Percentiles rank a stretch among this genome's conserved stretches.
These are phyloP conservation scores for Hyposoter dolosus DNA, from an alignment of 2,888 invertebrate genomes.

Conservation along the genomic window DNA sequence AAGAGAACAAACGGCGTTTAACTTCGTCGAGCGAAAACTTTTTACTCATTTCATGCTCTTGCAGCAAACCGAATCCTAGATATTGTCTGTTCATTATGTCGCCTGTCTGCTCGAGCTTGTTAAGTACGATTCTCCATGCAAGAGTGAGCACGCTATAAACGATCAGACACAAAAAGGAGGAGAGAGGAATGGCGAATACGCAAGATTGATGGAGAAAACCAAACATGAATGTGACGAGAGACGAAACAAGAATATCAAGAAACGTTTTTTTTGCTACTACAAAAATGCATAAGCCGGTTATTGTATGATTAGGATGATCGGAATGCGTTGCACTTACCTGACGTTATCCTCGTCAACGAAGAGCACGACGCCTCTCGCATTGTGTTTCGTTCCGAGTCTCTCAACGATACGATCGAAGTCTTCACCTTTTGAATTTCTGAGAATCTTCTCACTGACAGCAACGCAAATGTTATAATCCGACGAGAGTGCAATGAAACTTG, in stretches of 20 bases:
- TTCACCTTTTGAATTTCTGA: conserved; percentile 86
- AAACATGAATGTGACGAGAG: neutral
- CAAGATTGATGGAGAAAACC: neutral
- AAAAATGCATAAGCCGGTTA: neutral
- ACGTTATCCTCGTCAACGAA: conserved; percentile 91
- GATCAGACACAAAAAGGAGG: conserved; percentile 5
- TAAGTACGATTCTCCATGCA: conserved; percentile 23
- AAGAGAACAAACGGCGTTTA: conserved; percentile 8
- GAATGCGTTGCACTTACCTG: conserved; percentile 81
- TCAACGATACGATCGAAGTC: conserved; percentile 88
- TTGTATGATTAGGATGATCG: neutral
- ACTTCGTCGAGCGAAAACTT: conserved; percentile 15
- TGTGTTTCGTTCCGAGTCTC: conserved; percentile 86
- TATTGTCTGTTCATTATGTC: conserved; percentile 61
- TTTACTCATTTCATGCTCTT: conserved; percentile 7
- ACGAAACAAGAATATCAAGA: neutral
- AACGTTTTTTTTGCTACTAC: neutral
- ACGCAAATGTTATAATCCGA: conserved; percentile 86
- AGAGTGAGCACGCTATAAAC: conserved; percentile 28
- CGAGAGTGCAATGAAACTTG: conserved; percentile 86
- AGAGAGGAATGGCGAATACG: neutral
- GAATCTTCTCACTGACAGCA: conserved; percentile 87
- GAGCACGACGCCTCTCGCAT: conserved; percentile 89
- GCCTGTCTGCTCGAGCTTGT: conserved; percentile 28
- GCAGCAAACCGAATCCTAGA: conserved; percentile 13